Base-by-base conservation (phyloP, 1,140 invertebrate genomes). In the Sinonovacula constricta region DNA sequence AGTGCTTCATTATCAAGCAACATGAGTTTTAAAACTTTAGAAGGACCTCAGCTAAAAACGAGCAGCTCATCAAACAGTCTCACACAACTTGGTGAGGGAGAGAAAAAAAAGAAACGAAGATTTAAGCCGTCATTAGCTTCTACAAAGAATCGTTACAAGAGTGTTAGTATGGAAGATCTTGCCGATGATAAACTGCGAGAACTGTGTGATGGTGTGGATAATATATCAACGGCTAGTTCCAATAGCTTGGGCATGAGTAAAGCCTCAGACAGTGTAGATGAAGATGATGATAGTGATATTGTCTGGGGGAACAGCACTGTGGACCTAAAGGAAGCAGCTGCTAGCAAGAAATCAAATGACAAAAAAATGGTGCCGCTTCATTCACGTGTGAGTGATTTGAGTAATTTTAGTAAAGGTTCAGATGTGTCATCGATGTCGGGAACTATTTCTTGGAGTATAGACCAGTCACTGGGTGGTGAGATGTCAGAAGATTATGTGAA, bases 121-220 rank as follows among this genome's bases (percentile, higher is more conserved):
- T 66, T 51, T 24, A 53, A 56, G 22, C 51, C 36, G 24, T 62
- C 59, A 15, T 28, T 54, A 30, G 34, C 45, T 14, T 7, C 39
- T 34, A n/a, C 26, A 15, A 4, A 31, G 2, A 56, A n/a, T 36
- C 31, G 60, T 45, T 3, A 34, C 5, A 66, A 54, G 15, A 84
- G 83, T 72, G 54, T 84, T 53, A 79, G 81, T 36, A 77, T 84
- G 79, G 83, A 84, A 39, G 83, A 84, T 54, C 60, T 84, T 22
- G 62, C 51, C 7, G 30, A 84, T 77, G 79, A 82, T 30, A 79
- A 80, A 34, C 72, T 82, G 15, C 67, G 76, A 60, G 51, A 39
- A 26, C 62, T 84, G 7, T 26, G 79, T 12, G 62, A 76, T 24
- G 45, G 24, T 28, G 62, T 33, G 2, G 75, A 69, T 18, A 76